phyloP scores from a whole-genome alignment of 2,888 invertebrate genomes.

The Dorcus parallelipipedus region DNA sequence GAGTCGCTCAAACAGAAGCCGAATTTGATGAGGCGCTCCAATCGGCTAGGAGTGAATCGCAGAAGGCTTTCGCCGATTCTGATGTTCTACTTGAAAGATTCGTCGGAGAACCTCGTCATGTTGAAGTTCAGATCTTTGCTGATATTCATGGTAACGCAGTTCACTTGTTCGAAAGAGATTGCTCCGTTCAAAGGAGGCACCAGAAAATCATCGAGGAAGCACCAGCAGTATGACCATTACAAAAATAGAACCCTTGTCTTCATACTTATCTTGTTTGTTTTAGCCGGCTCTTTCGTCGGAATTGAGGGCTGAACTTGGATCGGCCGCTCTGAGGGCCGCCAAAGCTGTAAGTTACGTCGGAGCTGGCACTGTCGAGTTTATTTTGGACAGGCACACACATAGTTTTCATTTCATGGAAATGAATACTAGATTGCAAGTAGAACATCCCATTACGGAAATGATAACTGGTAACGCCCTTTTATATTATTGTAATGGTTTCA shows the following conservation, averaged over 20 bases:
- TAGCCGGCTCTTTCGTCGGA: constrained; percentile 81
- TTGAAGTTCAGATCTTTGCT: constrained; percentile 97
- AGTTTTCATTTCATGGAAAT: constrained; percentile 99
- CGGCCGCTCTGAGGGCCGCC: constrained; percentile 91
- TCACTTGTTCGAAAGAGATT: constrained; percentile 95
- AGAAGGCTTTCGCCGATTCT: constrained; percentile 93
- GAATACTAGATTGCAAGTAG: constrained; percentile 95
- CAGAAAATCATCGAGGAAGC: constrained; percentile 99
- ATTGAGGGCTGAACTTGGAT: constrained; percentile 74
- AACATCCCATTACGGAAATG: constrained; percentile 97
- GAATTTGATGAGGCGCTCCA: constrained; percentile 85
- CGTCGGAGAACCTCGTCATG: constrained; percentile 83
- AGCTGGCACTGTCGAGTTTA: constrained; percentile 98
- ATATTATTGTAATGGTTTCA: background rate
- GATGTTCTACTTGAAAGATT: constrained; percentile 89
- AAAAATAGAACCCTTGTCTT: background rate
- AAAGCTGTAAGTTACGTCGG: constrained; percentile 95
- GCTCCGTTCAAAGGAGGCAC: constrained; percentile 98
- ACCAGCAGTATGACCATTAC: constrained; percentile 70
- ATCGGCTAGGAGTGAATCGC: constrained; percentile 89
- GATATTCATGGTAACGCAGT: constrained; percentile 91
- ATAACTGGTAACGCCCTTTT: constrained; percentile 68
- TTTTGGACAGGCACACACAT: constrained; percentile 79
- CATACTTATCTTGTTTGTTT: background rate
- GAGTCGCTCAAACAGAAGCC: constrained; percentile 74